A percentile compares a stretch with the other conserved stretches of the same genome.
Evolutionary conservation across 2,797 vertebrate genomes (phyloP).

Genomic region (Liasis olivaceus): DNA sequence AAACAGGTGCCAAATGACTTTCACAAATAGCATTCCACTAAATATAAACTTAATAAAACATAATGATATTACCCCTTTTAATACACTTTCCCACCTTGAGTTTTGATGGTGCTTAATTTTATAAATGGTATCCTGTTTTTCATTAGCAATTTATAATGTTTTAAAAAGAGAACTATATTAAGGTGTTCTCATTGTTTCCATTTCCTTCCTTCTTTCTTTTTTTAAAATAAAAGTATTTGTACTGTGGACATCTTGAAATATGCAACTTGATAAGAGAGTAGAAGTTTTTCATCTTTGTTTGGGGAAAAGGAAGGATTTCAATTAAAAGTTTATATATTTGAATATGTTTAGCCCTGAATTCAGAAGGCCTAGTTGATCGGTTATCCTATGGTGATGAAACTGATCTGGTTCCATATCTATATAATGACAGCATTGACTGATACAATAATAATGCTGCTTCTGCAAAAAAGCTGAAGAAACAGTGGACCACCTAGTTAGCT

Average conservation of each 20-base stretch:
- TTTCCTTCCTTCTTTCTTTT: not conserved
- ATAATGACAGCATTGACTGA: not conserved
- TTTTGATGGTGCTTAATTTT: not conserved
- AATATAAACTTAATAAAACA: not conserved
- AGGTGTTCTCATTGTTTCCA: not conserved
- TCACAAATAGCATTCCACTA: not conserved
- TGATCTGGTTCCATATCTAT: not conserved
- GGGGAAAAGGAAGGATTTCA: not conserved
- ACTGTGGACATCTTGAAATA: not conserved
- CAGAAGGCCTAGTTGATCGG: not conserved
- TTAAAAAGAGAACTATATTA: not conserved
- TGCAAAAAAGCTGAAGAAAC: too few relatives aligned
- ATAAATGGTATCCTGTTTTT: slow-evolving; percentile 1
- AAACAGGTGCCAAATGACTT: not conserved
- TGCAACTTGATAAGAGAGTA: not conserved
- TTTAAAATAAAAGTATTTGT: not conserved
- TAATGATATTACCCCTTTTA: not conserved
- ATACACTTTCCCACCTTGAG: not conserved
- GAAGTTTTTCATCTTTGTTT: not conserved
- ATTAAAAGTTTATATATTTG: not conserved
- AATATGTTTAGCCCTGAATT: not conserved
- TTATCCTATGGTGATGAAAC: not conserved
- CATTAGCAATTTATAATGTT: not conserved
- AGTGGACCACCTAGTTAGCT: too few relatives aligned
- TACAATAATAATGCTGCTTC: not conserved